Conservation (phyloP, 2,113 vertebrate genomes). For the Albula goreensis region DNA sequence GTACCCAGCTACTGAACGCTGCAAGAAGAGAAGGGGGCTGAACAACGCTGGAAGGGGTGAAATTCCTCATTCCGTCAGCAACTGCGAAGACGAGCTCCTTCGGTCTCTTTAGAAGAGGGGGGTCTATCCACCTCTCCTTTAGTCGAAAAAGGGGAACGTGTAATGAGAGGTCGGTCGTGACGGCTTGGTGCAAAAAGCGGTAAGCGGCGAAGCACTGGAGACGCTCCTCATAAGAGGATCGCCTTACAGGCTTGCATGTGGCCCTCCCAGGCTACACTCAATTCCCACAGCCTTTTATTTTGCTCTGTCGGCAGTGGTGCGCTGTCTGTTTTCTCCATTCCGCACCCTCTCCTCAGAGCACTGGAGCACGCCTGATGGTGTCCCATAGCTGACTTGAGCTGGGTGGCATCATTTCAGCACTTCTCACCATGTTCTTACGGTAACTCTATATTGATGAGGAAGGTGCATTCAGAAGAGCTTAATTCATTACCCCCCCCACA, state of each 20-base stretch:
- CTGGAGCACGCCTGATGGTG: conserved; percentile 25
- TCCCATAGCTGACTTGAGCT: conserved; percentile 56
- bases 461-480: conserved; percentile 30
- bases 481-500: conserved; percentile 25
- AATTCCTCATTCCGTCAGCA: too few relatives aligned
- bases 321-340: conserved; percentile 35
- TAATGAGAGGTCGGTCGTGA: background rate
- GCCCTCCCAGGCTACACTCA: too few relatives aligned
- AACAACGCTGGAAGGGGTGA: background rate
- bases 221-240: background rate
- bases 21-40: background rate
- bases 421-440: conserved; percentile 27
- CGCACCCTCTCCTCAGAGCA: background rate
- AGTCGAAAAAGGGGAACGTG: background rate
- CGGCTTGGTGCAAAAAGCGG: background rate
- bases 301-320: background rate
- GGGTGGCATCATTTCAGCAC: conserved; percentile 48
- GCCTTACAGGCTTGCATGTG: background rate
- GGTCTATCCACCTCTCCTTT: background rate
- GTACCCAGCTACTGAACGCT: too few relatives aligned
- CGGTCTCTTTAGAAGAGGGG: background rate
- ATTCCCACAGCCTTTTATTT: conserved; percentile 17
- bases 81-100: background rate
- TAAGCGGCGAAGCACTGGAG: background rate
- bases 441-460: conserved; percentile 48